These are phyloP conservation scores for Priocnemis perturbator DNA, from an alignment of 2,888 invertebrate genomes.

Conservation along the genomic window DNA sequence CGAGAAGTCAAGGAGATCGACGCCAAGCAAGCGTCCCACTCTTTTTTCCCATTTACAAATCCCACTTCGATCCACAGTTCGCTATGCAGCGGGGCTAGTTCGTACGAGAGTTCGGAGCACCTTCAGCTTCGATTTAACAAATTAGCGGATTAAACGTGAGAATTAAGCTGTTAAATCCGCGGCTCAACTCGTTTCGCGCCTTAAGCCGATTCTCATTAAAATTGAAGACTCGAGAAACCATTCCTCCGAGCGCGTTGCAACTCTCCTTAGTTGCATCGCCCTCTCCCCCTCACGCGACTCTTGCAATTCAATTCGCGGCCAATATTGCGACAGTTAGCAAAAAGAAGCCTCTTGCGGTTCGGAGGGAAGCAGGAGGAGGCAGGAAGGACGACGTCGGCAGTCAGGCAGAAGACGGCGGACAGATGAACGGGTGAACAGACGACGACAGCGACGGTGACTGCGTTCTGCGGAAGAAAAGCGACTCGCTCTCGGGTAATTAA, in stretches of 20 bases:
- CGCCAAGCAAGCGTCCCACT: background rate
- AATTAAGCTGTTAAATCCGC: constrained; percentile 40
- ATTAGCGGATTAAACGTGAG: constrained; percentile 43
- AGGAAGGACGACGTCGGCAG: background rate
- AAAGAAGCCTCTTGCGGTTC: too few species aligned
- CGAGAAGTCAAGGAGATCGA: too few species aligned
- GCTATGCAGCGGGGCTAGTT: too few species aligned
- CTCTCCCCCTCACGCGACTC: constrained; percentile 19
- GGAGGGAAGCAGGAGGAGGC: background rate
- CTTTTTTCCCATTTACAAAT: too few species aligned
- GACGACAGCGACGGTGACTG: constrained; percentile 5
- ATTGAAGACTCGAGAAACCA: constrained; percentile 31
- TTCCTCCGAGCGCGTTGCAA: constrained; percentile 5
- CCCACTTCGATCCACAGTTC: too few species aligned
- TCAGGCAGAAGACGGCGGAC: constrained; percentile 20
- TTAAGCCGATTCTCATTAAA: constrained; percentile 50
- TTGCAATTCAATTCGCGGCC: constrained; percentile 36
- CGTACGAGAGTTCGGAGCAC: background rate
- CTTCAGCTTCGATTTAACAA: constrained; percentile 38
- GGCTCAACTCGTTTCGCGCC: constrained; percentile 34
- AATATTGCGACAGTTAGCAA: constrained; percentile 24
- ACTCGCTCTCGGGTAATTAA: constrained; percentile 47
- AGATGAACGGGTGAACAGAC: constrained; percentile 1
- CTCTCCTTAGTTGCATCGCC: constrained; percentile 14
- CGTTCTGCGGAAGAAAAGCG: constrained; percentile 37